Evolutionary conservation across 2,888 invertebrate genomes (phyloP), one percentile per base, ranked within the genome.

Genomic region (Macaria notata): DNA sequence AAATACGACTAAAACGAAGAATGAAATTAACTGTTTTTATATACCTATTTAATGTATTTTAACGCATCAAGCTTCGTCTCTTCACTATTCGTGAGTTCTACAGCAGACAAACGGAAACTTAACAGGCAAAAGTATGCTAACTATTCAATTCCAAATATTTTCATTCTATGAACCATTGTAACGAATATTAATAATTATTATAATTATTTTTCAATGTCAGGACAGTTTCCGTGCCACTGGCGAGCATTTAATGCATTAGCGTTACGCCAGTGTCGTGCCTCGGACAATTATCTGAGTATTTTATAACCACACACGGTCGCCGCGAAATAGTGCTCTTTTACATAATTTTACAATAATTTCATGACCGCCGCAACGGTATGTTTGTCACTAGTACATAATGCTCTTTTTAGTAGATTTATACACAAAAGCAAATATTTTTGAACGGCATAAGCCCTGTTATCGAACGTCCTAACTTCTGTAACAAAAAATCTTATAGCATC

Each of bases 181-280:
- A n/a, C 9, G 9, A 8, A 41, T 41, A 41, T 38, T 7, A 0
- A 8, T 41, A 41, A 41, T 41, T 41, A 41, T 41, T 9, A 4
- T 50, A 9, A 33, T 7, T 9, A 30, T 9, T 39, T 9, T 31
- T 36, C 54, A 45, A 50, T 54, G 49, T 61, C 53, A 52, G 31
- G 38, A 19, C 31, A 45, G 31, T 29, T 49, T 54, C 44, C 54
- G 31, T 47, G 47, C 46, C 42, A 30, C n/a, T 6, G 42, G 33
- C 33, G 3, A 19, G 43, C 45, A 51, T 52, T 49, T 46, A 51
- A 38, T 55, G 54, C 56, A 65, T 63, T 63, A 60, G 9, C 60
- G 44, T 55, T 52, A 56, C 49, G 46, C 56, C 33, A 31, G n/a
- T 42, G 3, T 42, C 52, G 49, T 62, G 62, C 47, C 41, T 41